A percentile compares a stretch with the other conserved stretches of the same genome.
These are phyloP conservation scores for Philaethria dido DNA, from an alignment of 2,888 invertebrate species.

Conservation along the genomic window DNA sequence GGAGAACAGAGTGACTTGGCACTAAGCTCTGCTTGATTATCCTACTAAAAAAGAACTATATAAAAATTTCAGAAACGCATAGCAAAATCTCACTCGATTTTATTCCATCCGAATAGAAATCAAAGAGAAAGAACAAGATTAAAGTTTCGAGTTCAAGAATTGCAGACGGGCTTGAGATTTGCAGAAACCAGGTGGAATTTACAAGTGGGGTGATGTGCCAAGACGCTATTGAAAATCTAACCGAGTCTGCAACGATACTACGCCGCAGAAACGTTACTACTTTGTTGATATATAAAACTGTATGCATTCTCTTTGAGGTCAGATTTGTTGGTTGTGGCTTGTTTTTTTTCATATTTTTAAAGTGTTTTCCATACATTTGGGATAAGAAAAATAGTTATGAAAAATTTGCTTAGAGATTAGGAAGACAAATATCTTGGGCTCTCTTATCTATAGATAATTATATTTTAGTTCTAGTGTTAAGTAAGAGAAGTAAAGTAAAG, in stretches of 20 bases:
- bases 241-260: conserved; percentile 42
- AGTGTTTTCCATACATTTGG: too few relatives aligned
- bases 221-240: conserved; percentile 46
- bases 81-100: conserved; percentile 30
- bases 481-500: too few relatives aligned
- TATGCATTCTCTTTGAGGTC: conserved; percentile 9
- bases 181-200: conserved; percentile 48
- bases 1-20: too few relatives aligned
- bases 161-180: conserved; percentile 46
- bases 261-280: conserved; percentile 39
- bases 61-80: not conserved
- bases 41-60: not conserved
- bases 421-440: too few relatives aligned
- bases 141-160: conserved; percentile 44
- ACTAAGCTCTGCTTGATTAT: too few relatives aligned
- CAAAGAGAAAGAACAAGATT: conserved; percentile 45
- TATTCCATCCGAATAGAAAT: conserved; percentile 38
- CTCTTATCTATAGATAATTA: too few relatives aligned
- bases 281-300: conserved; percentile 35
- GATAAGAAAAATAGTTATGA: too few relatives aligned
- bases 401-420: too few relatives aligned
- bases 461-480: too few relatives aligned
- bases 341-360: not conserved
- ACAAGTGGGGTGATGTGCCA: conserved; percentile 45
- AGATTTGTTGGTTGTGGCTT: not conserved